Base-by-base conservation (phyloP, 2,797 vertebrate species). In the Cyclopterus lumpus region DNA sequence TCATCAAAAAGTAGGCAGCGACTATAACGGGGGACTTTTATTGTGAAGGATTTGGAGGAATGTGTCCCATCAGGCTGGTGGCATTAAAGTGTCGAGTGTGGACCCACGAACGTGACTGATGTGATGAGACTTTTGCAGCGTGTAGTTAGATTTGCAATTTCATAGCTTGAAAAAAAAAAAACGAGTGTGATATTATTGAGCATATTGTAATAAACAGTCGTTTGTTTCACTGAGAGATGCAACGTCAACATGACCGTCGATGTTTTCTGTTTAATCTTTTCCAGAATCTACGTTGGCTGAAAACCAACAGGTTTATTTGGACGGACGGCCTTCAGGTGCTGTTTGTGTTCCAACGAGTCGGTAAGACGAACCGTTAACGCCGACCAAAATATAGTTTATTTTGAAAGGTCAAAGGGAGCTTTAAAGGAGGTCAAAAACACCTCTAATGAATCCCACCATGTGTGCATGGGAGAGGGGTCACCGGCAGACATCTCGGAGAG, bases 281-380 rank as follows among this genome's bases (percentile, higher is more conserved):
- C 8, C 86, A 99, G 97, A 97, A 98, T 86, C 86, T 97, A 46
- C 96, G 97, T 8, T 98, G 97, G 97, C 86, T 94, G 1, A 94
- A 92, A 60, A 88, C 93, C 12, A 77, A 92, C 73, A 82, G 60
- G 66, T 98, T 95, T 70, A 86, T 97, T 65, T 99, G 97, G 97
- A 97, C 97, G 0, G 94, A 96, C 15, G 95, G 97, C 40, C 94
- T 99, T 61, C 96, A 97, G 81, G 94, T 95, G 2, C 85, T 99
- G 4, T 99, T 97, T 62, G 95, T 97, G 68, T 93, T 97, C 86
- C 97, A 99, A 79, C 93, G 97, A 90, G 86, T 96, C 44, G 96
- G 97, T 99, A 91, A 96, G 94, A 84, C 26, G 30, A 51, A 20
- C 10, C 51, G 15, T 63, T 14, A 22, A 51, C 18, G 28, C 7